Evolutionary conservation across 1,140 invertebrate species (phyloP), one percentile per base, ranked within the genome.

Genomic region (Argopecten irradians): DNA sequence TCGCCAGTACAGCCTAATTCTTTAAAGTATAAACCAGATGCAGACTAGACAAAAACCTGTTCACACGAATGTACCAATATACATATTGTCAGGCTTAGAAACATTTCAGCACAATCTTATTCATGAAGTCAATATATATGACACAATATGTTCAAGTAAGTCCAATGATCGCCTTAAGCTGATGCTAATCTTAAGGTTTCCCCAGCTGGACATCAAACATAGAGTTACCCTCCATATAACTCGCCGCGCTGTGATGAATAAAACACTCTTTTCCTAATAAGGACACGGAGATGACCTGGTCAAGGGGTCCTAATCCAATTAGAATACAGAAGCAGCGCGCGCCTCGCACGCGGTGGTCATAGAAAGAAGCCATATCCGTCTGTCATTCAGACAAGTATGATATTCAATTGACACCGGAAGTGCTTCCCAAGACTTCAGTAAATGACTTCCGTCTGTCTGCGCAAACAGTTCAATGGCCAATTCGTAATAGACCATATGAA

Each of bases 311-410:
- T 71, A 71, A 71, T 71, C 55, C n/a, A 28, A 28, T 71, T 71
- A 71, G 55, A 7, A 71, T 71, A n/a, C 55, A 71, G 28, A 71
- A 71, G 55, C 55, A 28, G 55, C 55, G 55, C 55, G 55, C n/a
- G 13, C 14, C 55, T 28, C 55, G 55, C 55, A 71, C 55, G 55
- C 55, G 19, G 55, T 71, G n/a, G n/a, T 16, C 55, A 71, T 71
- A 71, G 55, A 71, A 71, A 71, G 55, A 71, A 71, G 11, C 55
- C 55, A 71, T 71, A 71, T 71, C 55, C 55, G 55, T 1, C 55
- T 71, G 55, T 71, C 55, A n/a, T 71, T 71, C 22, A 71, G 55
- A 71, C 19, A 71, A 71, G 55, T 71, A 71, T 71, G 55, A 71
- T 28, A 71, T 71, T 71, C 55, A 71, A 71, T 71, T 71, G 55